A percentile compares a stretch with the other conserved stretches of the same genome.
Conservation (phyloP, 2,797 vertebrate species). For the Perodicticus potto region DNA sequence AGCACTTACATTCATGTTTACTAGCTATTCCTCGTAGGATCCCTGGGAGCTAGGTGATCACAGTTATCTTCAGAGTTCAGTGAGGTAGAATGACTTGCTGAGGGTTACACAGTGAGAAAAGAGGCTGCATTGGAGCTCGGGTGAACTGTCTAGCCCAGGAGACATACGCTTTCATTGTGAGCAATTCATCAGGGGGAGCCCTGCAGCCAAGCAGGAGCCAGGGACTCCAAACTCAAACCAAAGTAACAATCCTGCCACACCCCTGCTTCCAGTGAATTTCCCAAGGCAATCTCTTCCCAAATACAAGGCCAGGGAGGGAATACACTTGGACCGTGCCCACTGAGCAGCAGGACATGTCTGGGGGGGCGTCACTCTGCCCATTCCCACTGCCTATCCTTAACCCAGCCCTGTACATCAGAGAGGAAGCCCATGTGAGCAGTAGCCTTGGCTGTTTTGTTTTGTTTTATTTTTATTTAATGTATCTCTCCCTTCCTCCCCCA, state of each 20-base stretch:
- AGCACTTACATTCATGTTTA: not conserved
- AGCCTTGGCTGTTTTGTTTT: too few species aligned
- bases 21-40: not conserved
- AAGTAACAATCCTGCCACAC: not conserved
- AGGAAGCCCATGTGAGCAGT: not conserved
- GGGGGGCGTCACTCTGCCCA: too few species aligned
- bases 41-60: not conserved
- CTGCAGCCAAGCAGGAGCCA: not conserved
- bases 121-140: not conserved
- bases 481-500: too few species aligned
- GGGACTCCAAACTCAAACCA: not conserved
- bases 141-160: not conserved
- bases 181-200: not conserved
- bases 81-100: not conserved
- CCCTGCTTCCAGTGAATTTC: not conserved
- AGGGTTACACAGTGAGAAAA: not conserved
- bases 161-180: not conserved
- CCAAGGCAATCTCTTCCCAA: not conserved
- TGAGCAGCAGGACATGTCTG: not conserved
- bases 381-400: not conserved
- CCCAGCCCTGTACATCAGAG: accelerated
- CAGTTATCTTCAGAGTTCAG: constrained; percentile 8
- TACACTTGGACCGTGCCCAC: too few species aligned
- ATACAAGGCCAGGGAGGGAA: not conserved
- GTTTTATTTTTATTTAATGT: too few species aligned